phyloP scores from a whole-genome alignment of 2,797 vertebrate genomes.

The Urophycis tenuis region DNA sequence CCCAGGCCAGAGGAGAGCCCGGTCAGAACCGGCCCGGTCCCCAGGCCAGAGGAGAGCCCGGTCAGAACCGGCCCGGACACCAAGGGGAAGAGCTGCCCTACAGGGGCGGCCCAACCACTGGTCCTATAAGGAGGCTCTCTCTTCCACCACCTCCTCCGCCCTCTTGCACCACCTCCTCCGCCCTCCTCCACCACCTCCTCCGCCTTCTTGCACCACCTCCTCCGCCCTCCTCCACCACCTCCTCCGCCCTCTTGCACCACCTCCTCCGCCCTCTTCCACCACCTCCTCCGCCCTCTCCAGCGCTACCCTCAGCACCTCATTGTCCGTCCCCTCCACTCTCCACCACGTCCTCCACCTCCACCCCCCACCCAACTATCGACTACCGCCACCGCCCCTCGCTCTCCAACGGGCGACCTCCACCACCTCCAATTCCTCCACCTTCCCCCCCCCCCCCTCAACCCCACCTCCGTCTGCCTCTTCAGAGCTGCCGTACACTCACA shows the following conservation, averaged over 20 bases:
- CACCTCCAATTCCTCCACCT: too few relatives aligned
- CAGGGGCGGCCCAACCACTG: background rate
- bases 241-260: too few relatives aligned
- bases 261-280: too few relatives aligned
- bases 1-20: too few relatives aligned
- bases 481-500: background rate
- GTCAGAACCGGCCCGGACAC: slow-evolving; percentile 58
- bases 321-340: slow-evolving; percentile 9
- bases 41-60: slow-evolving; percentile 45
- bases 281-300: too few relatives aligned
- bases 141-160: too few relatives aligned
- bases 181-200: too few relatives aligned
- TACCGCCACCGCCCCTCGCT: background rate
- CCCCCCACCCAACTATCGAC: background rate
- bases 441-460: background rate
- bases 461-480: background rate
- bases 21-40: background rate
- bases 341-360: slow-evolving; percentile 18
- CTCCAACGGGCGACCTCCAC: too few relatives aligned
- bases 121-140: background rate
- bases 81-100: slow-evolving; percentile 43
- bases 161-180: too few relatives aligned
- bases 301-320: too few relatives aligned
- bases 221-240: too few relatives aligned
- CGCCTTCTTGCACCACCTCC: too few relatives aligned